Conservation (phyloP, 1,140 invertebrate species). For the Philopotamus ludificatus region DNA sequence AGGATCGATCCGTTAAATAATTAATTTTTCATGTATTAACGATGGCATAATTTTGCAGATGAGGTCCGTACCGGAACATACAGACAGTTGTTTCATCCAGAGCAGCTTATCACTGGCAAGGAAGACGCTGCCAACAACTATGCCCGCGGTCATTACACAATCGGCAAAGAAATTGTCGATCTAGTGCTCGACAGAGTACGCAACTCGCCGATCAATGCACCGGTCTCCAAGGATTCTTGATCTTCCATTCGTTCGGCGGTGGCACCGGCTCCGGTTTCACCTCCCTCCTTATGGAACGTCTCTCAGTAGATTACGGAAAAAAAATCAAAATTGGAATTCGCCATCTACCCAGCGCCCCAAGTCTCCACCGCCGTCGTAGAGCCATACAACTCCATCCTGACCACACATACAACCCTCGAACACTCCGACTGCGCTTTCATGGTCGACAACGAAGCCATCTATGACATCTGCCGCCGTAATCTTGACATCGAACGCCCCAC, state of each 20-base stretch:
- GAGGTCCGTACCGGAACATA: slow-evolving; percentile 82
- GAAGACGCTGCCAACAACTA: slow-evolving; percentile 91
- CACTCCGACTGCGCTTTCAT: slow-evolving; percentile 87
- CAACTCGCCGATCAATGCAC: slow-evolving; percentile 85
- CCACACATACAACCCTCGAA: slow-evolving; percentile 78
- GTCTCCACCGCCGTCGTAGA: slow-evolving; percentile 88
- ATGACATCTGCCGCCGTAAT: slow-evolving; percentile 87
- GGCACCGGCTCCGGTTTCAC: slow-evolving; percentile 88
- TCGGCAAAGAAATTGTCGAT: slow-evolving; percentile 85
- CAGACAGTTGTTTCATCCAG: slow-evolving; percentile 81
- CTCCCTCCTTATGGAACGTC: slow-evolving; percentile 82
- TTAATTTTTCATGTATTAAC: slow-evolving; percentile 11
- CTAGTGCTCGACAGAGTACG: slow-evolving; percentile 75
- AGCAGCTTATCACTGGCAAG: slow-evolving; percentile 82
- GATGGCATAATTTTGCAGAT: slow-evolving; percentile 50
- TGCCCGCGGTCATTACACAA: slow-evolving; percentile 87
- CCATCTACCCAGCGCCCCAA: slow-evolving; percentile 87
- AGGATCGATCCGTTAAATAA: background rate
- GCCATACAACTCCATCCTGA: slow-evolving; percentile 85
- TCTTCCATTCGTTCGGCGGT: slow-evolving; percentile 88
- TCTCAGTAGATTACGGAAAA: slow-evolving; percentile 86
- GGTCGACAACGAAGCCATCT: slow-evolving; percentile 87
- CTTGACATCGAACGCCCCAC: slow-evolving; percentile 84
- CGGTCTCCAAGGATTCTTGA: slow-evolving; percentile 83
- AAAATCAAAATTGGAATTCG: slow-evolving; percentile 87